phyloP scores from a whole-genome alignment of 2,113 vertebrate species.

The Oncorhynchus keta region DNA sequence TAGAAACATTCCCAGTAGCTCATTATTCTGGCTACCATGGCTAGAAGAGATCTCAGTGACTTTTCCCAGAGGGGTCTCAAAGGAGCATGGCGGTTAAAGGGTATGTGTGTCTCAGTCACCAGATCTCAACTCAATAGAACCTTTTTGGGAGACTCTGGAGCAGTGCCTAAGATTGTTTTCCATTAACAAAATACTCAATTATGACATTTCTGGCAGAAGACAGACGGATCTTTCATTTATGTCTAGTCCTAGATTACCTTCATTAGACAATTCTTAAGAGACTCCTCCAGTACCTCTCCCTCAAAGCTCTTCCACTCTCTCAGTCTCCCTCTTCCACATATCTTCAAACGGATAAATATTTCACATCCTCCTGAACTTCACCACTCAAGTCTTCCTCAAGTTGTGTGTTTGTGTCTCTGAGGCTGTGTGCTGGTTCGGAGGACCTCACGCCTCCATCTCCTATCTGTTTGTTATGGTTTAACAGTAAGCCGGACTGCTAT shows the following conservation, averaged over 20 bases:
- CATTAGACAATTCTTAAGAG: not conserved
- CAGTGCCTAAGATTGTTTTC: too few species aligned
- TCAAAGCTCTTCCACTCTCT: conserved; percentile 12
- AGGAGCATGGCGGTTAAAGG: too few species aligned
- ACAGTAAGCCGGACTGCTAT: not conserved
- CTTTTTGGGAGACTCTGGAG: too few species aligned
- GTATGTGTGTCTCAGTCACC: too few species aligned
- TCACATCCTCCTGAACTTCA: conserved; percentile 40
- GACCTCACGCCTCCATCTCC: not conserved
- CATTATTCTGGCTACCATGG: too few species aligned
- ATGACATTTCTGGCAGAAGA: too few species aligned
- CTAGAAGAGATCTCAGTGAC: too few species aligned
- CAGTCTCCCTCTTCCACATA: not conserved
- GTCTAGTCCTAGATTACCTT: not conserved
- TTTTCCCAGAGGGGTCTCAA: too few species aligned
- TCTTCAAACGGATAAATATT: conserved; percentile 38
- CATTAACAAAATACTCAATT: too few species aligned
- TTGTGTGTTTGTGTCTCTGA: conserved; percentile 9
- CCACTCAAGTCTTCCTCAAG: not conserved
- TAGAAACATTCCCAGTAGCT: too few species aligned
- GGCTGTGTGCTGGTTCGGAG: not conserved
- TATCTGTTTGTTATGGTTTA: not conserved
- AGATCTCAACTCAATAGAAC: too few species aligned
- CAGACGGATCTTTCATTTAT: too few species aligned
- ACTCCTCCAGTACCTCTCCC: not conserved